Base-by-base conservation (phyloP, 2,888 invertebrate genomes). In the Lamellibrachia satsuma region DNA sequence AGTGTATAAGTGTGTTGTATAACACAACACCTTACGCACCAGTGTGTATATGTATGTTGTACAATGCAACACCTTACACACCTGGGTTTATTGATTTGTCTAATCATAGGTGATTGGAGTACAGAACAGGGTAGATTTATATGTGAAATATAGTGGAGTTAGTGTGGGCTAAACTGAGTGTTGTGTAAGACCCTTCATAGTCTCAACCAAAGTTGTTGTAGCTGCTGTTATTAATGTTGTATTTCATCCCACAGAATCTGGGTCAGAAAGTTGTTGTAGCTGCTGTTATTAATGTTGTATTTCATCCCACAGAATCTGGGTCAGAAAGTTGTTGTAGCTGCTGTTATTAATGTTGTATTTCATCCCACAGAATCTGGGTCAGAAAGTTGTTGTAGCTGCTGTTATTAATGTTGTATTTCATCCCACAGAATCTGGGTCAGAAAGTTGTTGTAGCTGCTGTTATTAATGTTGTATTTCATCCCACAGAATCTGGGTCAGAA, bases 401-500 rank as follows among this genome's bases (percentile, higher is more conserved):
- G 22, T 75, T 75, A 75, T 6, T 22, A 75, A 22, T 75, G 75
- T n/a, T 75, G 15, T 75, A 75, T 75, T 75, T 15, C n/a, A n/a
- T 75, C 2, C 6, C 6, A 75, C 92, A 92, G 93, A 93, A 52
- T 90, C 92, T 2, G 60, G 57, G 3, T n/a, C n/a, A n/a, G n/a
- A 75, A 75, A 22, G 75, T 75, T 75, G 15, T 15, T 15, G 22
- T 75, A 75, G 22, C 22, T 15, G 22, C 75, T 75, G 22, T 75
- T 75, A 75, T 6, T 9, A 75, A 15, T 75, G 75, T 75, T 75
- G 15, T 75, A 75, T 75, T 75, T 15, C 22, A 22, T 75, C 2
- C 6, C 22, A 75, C 92, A 92, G 93, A 93, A 52, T 90, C 92
- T 1, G 60, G 57, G 22, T n/a, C n/a, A n/a, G n/a, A 75, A 75